A percentile compares a stretch with the other conserved stretches of the same genome.
These are phyloP conservation scores for Osedax frankpressi DNA, from an alignment of 2,888 invertebrate genomes.

Conservation along the genomic window DNA sequence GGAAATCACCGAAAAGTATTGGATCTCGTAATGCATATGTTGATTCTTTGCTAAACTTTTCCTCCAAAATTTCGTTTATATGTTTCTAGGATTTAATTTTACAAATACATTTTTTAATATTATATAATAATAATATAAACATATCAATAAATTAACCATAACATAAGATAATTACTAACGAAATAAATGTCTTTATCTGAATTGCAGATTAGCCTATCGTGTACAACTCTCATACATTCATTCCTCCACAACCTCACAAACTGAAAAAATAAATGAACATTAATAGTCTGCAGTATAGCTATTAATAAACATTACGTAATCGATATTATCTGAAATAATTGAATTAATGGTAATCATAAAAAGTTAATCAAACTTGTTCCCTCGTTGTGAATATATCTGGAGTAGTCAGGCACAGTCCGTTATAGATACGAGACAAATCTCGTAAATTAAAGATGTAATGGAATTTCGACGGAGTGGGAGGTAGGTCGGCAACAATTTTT, in stretches of 20 bases:
- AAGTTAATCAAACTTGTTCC: slow-evolving; percentile 30
- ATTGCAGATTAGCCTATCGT: slow-evolving; percentile 66
- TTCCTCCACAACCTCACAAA: slow-evolving; percentile 79
- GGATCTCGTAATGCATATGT: slow-evolving; percentile 70
- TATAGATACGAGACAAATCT: slow-evolving; percentile 71
- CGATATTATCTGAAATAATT: too few relatives aligned
- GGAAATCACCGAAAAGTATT: slow-evolving; percentile 72
- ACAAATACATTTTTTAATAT: not conserved
- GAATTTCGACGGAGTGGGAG: slow-evolving; percentile 82
- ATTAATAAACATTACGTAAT: too few relatives aligned
- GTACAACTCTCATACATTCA: slow-evolving; percentile 72
- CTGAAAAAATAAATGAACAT: too few relatives aligned
- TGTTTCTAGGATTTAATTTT: slow-evolving; percentile 29
- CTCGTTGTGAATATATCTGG: slow-evolving; percentile 57
- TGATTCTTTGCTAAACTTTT: slow-evolving; percentile 42
- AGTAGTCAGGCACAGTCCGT: slow-evolving; percentile 65
- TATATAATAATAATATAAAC: not conserved
- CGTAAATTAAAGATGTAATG: slow-evolving; percentile 87
- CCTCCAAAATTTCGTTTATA: slow-evolving; percentile 47
- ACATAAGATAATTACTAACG: slow-evolving; percentile 18
- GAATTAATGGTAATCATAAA: too few relatives aligned
- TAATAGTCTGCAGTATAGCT: too few relatives aligned
- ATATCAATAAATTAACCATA: not conserved
- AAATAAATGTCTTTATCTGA: slow-evolving; percentile 47
- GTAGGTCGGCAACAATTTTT: slow-evolving; percentile 60